Evolutionary conservation across 2,113 vertebrate species (phyloP), one percentile per base, ranked within the genome.

Genomic region (Oriolus oriolus): DNA sequence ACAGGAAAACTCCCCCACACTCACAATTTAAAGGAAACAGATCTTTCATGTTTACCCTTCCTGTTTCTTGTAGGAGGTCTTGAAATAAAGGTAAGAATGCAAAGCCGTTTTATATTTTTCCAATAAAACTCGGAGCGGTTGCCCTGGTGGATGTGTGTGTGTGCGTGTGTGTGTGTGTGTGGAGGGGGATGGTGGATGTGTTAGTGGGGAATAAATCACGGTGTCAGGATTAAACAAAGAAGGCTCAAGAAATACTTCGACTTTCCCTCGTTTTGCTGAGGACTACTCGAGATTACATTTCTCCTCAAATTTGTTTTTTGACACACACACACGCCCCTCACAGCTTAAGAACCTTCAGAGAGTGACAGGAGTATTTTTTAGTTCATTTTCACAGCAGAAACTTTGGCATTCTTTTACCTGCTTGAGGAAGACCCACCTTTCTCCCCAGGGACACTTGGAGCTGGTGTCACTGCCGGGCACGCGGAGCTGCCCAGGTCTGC

Each of bases 11-110:
- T 83, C 90, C 87, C 83, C 82, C 77, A 90, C 92, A 17, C 94
- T 89, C 86, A 94, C 96, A 82, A 93, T 96, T 96, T 96, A 96
- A 97, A 97, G 96, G 97, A 97, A 97, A 96, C 92, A 95, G 95
- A 91, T 92, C 94, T 97, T 98, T 98, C 93, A 97, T 95, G 96
- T 95, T 97, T 96, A 95, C 95, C 88, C 91, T 98, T 97, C 96
- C 95, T 97, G 87, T 93, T 98, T 97, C 97, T 97, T 94, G 97
- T 96, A 97, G 97, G 96, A 96, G 93, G 95, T 97, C 96, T 96
- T 64, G 89, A 97, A 97, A 97, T 90, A 86, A 97, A 97, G 95
- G 85, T 97, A 97, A 97, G 97, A 97, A 96, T 87, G 94, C 93
- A 93, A 96, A 95, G 89, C 75, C 73, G 11, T 28, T 96, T 97